These are phyloP conservation scores for Salmo trutta DNA, from an alignment of 2,797 vertebrate genomes.

Conservation along the genomic window DNA sequence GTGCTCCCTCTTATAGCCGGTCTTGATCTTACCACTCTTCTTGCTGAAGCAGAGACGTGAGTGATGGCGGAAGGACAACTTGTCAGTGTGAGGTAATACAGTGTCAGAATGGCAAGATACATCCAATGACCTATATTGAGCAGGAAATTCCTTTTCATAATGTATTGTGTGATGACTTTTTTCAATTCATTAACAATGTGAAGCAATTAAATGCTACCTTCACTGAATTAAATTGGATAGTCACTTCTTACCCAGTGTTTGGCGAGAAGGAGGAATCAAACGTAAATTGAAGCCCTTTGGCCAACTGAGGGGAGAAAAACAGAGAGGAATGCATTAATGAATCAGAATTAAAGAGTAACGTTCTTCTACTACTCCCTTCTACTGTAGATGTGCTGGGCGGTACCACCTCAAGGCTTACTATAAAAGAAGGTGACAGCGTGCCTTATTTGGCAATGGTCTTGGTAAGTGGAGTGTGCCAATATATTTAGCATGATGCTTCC, in stretches of 20 bases:
- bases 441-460: too few species aligned
- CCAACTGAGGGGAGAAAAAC: conserved; percentile 73
- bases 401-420: too few species aligned
- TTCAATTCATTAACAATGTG: background rate
- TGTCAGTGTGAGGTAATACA: background rate
- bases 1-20: conserved; percentile 90
- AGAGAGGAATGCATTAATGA: background rate
- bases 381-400: too few species aligned
- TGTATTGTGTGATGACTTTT: background rate
- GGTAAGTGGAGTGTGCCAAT: too few species aligned
- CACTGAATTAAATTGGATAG: conserved; percentile 4
- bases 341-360: background rate
- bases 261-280: conserved; percentile 97
- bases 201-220: background rate
- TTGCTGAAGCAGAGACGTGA: conserved; percentile 74
- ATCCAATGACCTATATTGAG: background rate
- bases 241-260: conserved; percentile 86
- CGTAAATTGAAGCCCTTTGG: conserved; percentile 92
- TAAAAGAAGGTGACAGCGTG: too few species aligned
- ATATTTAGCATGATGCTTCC: too few species aligned
- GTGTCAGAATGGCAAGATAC: background rate
- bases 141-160: background rate
- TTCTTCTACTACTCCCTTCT: too few species aligned
- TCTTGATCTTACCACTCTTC: conserved; percentile 94
- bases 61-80: background rate